Evolutionary conservation across 2,797 vertebrate genomes (phyloP).

Genomic region (Mormyrus proboscirostris): DNA sequence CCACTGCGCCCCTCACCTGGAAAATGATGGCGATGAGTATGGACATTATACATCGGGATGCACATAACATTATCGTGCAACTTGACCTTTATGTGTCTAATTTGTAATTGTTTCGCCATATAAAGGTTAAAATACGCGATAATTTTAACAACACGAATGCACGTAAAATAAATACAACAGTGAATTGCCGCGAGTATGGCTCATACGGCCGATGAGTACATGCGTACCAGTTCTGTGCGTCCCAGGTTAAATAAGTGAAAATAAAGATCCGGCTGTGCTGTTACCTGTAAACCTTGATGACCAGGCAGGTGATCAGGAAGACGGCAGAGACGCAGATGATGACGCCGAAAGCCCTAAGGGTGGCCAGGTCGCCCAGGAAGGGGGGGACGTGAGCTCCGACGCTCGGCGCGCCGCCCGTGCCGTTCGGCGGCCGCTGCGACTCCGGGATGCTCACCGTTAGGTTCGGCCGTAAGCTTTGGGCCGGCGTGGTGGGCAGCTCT

Average conservation of each 20-base stretch:
- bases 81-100: neutral
- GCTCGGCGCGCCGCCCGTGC: neutral
- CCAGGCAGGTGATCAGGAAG: conserved; percentile 73
- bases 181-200: neutral
- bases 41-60: neutral
- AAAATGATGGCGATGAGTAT: neutral
- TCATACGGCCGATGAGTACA: neutral
- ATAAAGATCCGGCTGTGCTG: neutral
- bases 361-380: conserved; percentile 72
- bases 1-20: neutral
- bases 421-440: neutral
- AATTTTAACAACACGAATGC: neutral
- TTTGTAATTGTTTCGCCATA: neutral
- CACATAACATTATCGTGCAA: neutral
- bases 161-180: neutral
- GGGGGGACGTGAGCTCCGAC: conserved; percentile 64
- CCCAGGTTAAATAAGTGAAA: neutral
- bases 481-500: neutral
- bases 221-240: neutral
- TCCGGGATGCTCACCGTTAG: neutral
- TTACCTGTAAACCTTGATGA: conserved; percentile 83
- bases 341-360: conserved; percentile 77
- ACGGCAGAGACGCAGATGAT: conserved; percentile 73
- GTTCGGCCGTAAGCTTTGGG: neutral
- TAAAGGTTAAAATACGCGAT: neutral